A percentile compares a stretch with the other conserved stretches of the same genome.
Conservation (phyloP, 2,797 vertebrate genomes). For the Sebastes iracundus region DNA sequence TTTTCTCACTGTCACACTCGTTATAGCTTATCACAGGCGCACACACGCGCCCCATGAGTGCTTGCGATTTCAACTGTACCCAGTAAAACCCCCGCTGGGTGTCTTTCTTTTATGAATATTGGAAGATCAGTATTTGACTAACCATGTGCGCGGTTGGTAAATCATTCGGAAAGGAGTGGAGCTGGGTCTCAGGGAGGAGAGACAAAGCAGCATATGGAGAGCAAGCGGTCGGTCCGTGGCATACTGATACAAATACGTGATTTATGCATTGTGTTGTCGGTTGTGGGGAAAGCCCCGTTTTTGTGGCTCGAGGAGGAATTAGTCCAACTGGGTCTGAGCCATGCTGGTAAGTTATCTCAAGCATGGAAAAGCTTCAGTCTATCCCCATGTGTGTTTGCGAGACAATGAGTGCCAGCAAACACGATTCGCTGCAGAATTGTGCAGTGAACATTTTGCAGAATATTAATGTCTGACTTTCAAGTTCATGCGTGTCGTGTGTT, state of each 20-base stretch:
- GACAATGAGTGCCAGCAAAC: constrained; percentile 38
- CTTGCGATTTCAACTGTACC: constrained; percentile 29
- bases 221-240: constrained; percentile 30
- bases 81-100: constrained; percentile 22
- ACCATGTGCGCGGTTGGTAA: constrained; percentile 46
- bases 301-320: constrained; percentile 55
- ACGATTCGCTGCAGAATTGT: constrained; percentile 23
- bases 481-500: constrained; percentile 20
- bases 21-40: constrained; percentile 54
- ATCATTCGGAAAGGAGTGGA: constrained; percentile 42
- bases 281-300: constrained; percentile 48
- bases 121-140: constrained; percentile 42
- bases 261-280: constrained; percentile 44
- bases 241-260: constrained; percentile 41
- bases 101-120: constrained; percentile 44
- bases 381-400: constrained; percentile 43
- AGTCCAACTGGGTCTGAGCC: constrained; percentile 57
- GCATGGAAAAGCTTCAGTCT: constrained; percentile 65
- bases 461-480: constrained; percentile 57
- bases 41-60: constrained; percentile 44
- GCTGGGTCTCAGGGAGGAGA: constrained; percentile 35
- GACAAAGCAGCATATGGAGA: constrained; percentile 58
- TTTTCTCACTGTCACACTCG: constrained; percentile 47
- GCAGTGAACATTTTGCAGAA: constrained; percentile 18
- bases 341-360: constrained; percentile 63